Conservation (phyloP, 1,140 invertebrate species). For the Pseudomyrmex concolor region DNA sequence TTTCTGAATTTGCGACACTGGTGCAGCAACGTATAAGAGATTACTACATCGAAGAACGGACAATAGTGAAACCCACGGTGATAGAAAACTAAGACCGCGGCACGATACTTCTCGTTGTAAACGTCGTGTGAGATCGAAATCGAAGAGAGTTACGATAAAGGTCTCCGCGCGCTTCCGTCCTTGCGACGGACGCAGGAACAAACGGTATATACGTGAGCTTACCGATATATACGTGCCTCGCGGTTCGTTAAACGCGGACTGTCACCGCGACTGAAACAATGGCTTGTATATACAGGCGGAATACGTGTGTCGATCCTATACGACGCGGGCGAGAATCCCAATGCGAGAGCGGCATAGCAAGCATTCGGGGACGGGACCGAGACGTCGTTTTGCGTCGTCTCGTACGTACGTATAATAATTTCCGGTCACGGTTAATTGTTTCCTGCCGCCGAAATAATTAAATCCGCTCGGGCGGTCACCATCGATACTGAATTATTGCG, state of each 20-base stretch:
- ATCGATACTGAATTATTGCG: neutral
- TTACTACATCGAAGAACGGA: neutral
- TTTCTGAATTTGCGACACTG: neutral
- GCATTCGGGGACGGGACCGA: constrained; percentile 39
- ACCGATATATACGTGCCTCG: constrained; percentile 63
- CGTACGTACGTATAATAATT: constrained; percentile 71
- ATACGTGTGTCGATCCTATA: constrained; percentile 67
- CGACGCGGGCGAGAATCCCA: constrained; percentile 13
- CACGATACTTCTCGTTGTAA: neutral
- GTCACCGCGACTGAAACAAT: constrained; percentile 64
- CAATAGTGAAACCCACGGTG: neutral
- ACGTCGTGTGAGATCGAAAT: constrained; percentile 56
- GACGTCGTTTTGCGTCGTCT: constrained; percentile 12
- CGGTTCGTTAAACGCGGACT: constrained; percentile 66
- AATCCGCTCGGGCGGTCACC: constrained; percentile 25
- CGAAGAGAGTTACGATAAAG: constrained; percentile 41
- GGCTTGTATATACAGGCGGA: constrained; percentile 39
- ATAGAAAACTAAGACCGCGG: constrained; percentile 1
- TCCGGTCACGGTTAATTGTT: constrained; percentile 78
- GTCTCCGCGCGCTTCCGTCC: constrained; percentile 41
- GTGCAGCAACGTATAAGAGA: constrained; percentile 2
- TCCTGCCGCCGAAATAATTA: constrained; percentile 70
- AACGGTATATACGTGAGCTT: constrained; percentile 59
- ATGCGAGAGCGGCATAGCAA: constrained; percentile 67
- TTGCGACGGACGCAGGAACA: constrained; percentile 44